Evolutionary conservation across 2,888 invertebrate species (phyloP).

Genomic region (Hesperia comma): DNA sequence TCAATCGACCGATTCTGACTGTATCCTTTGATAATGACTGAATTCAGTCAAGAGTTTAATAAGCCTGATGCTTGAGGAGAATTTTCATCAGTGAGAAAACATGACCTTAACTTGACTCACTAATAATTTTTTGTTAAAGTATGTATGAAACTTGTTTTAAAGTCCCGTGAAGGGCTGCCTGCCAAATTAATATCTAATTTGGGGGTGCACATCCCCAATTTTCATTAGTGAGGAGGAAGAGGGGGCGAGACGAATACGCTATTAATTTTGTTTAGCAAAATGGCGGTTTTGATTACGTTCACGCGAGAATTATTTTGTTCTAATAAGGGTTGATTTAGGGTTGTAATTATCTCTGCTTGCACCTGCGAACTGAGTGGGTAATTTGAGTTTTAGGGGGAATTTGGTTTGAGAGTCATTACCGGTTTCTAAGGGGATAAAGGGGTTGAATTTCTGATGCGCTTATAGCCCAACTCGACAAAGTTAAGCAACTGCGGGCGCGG

Average conservation of each 20-base stretch:
- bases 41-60: too few relatives aligned
- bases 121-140: not conserved
- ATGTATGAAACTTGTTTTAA: constrained; percentile 26
- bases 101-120: not conserved
- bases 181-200: constrained; percentile 80
- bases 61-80: too few relatives aligned
- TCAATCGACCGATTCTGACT: too few relatives aligned
- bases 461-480: too few relatives aligned
- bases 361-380: not conserved
- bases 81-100: too few relatives aligned
- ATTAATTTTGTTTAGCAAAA: constrained; percentile 41
- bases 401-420: too few relatives aligned
- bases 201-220: constrained; percentile 63
- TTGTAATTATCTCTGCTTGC: constrained; percentile 10
- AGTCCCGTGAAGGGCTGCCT: constrained; percentile 48
- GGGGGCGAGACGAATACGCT: constrained; percentile 38
- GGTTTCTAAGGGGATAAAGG: too few relatives aligned
- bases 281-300: constrained; percentile 40
- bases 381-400: too few relatives aligned
- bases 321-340: constrained; percentile 25
- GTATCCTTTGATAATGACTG: too few relatives aligned
- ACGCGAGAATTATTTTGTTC: constrained; percentile 28
- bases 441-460: too few relatives aligned
- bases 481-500: too few relatives aligned
- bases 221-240: constrained; percentile 42